Base-by-base conservation (phyloP, 2,113 vertebrate species). In the Lophotis ruficrista region DNA sequence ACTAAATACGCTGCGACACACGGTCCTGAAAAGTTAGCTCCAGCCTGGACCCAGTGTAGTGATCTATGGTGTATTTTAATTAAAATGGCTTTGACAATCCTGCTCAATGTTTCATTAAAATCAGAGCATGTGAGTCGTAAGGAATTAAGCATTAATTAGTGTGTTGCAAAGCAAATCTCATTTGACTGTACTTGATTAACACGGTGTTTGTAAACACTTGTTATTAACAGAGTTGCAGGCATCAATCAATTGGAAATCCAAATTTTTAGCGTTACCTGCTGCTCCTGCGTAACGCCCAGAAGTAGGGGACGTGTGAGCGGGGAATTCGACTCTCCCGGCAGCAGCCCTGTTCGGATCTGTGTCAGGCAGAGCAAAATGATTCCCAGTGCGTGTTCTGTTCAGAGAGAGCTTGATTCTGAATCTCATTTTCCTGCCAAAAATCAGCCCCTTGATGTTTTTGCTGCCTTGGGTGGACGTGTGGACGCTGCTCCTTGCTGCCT, bases 21-120 rank as follows among this genome's bases (percentile, higher is more conserved):
- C 33, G 43, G 14, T 38, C 24, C 77, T 80, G 65, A 48, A 62
- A 75, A 85, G 64, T 61, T 43, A 94, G 20, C 41, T 79, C 31
- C 10, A 27, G 56, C 66, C 48, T 86, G 71, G 94, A 62, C 83
- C 91, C 57, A 83, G 57, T 45, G 65, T 53, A 31, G n/a, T 86
- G 87, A 33, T 93, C 35, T 5, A 27, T 31, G 30, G 38, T 71
- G 13, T 69, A 18, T 69, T 87, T 83, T 94, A 87, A 96, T 96
- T 85, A 79, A 85, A 92, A 83, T 51, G 65, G 66, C 79, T 93
- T 90, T 92, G 89, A 71, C 79, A 54, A 0, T 85, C 75, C 86
- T 51, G 53, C 73, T 93, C 78, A 62, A 31, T 65, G 60, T 96
- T 92, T 90, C 89, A 92, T 93, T 93, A 90, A 88, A 96, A 83